phyloP scores from a whole-genome alignment of 2,888 invertebrate genomes.

The Frankliniella intonsa region DNA sequence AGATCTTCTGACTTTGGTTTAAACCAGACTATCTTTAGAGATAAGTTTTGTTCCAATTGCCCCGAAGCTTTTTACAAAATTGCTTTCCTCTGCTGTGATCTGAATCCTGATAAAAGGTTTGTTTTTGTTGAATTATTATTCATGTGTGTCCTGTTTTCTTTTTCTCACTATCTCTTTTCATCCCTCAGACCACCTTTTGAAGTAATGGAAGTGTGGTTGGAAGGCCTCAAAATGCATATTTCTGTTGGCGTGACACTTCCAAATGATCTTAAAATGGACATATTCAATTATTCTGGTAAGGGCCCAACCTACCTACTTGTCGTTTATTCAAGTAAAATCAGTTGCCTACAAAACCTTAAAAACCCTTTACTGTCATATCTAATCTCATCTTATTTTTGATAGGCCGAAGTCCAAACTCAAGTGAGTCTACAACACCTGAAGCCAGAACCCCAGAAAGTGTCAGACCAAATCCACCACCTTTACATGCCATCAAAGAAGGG shows the following conservation, averaged over 20 bases:
- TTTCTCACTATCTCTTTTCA: slow-evolving; percentile 34
- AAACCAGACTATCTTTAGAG: slow-evolving; percentile 77
- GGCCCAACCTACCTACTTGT: not conserved
- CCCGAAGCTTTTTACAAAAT: slow-evolving; percentile 84
- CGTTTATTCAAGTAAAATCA: not conserved
- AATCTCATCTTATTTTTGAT: slow-evolving; percentile 38
- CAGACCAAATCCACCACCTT: slow-evolving; percentile 44
- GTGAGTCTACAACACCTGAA: slow-evolving; percentile 58
- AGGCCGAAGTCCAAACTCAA: slow-evolving; percentile 55
- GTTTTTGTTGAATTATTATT: slow-evolving; percentile 32
- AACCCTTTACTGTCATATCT: not conserved
- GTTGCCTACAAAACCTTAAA: not conserved
- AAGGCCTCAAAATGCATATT: slow-evolving; percentile 69
- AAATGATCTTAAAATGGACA: slow-evolving; percentile 66
- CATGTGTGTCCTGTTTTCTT: slow-evolving; percentile 12
- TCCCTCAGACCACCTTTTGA: slow-evolving; percentile 76
- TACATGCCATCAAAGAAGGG: slow-evolving; percentile 55
- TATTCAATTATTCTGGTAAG: slow-evolving; percentile 58
- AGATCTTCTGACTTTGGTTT: slow-evolving; percentile 88
- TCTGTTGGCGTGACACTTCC: slow-evolving; percentile 60
- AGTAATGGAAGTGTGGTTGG: slow-evolving; percentile 82
- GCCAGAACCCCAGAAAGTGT: slow-evolving; percentile 45
- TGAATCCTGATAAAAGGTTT: slow-evolving; percentile 83
- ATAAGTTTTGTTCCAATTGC: slow-evolving; percentile 78
- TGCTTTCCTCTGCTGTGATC: slow-evolving; percentile 84